Evolutionary conservation across 2,113 vertebrate genomes (phyloP), one percentile per base, ranked within the genome.

Genomic region (Callopanchax toddi): DNA sequence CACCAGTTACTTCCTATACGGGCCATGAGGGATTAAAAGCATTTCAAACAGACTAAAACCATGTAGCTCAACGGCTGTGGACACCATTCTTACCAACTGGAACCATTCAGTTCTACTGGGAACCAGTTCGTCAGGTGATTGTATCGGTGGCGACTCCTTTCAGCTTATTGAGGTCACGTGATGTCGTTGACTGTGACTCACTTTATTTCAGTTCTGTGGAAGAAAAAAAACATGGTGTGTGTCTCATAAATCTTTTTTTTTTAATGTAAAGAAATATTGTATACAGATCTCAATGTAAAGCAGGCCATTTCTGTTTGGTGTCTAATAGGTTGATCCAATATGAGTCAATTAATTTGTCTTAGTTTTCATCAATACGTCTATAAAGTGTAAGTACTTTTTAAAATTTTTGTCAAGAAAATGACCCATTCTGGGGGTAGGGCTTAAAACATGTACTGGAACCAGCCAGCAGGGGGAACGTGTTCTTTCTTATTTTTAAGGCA

Each of bases 191-290:
- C 12, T 16, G 23, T 15, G 1, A 34, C 11, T 16, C 53, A 36
- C 32, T 34, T 43, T 23, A 50, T 57, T 34, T 76, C 20, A 76
- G 56, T 66, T 88, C 89, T 88, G 64, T 18, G 37, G 54, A 78
- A 40, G n/a, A n/a, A 74, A 73, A 22, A 52, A 52, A 5, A 71
- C 34, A 64, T 0, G 23, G 16, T 46, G 4, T 7, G 23, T 29
- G 22, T 60, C 10, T 8, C 29, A 1, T 32, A 32, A 32, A 32
- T 32, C 6, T 32, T 32, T 7, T 32, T 32, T 26, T 6, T 32
- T 32, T 32, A n/a, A n/a, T n/a, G n/a, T n/a, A n/a, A n/a, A n/a
- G n/a, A n/a, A n/a, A n/a, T n/a, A n/a, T n/a, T n/a, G n/a, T n/a
- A n/a, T n/a, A n/a, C n/a, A n/a, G n/a, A n/a, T n/a, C n/a, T n/a